These are phyloP conservation scores for Salvator merianae DNA, from an alignment of 2,113 vertebrate genomes.

Conservation along the genomic window DNA sequence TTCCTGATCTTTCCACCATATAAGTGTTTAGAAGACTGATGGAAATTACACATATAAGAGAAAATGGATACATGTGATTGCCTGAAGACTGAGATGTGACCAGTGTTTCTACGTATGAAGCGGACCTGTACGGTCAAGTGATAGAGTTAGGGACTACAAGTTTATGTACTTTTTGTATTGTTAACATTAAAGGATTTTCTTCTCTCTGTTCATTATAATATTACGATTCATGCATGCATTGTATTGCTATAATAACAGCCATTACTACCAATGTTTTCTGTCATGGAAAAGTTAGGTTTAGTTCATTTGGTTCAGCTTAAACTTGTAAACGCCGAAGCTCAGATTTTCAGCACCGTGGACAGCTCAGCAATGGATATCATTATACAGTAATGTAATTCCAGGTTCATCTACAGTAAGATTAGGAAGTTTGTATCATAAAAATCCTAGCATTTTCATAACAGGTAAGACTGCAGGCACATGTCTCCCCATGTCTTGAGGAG, in stretches of 20 bases:
- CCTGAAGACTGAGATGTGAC: background rate
- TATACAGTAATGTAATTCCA: constrained; percentile 6
- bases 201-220: background rate
- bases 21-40: background rate
- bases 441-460: constrained; percentile 29
- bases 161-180: background rate
- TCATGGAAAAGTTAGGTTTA: background rate
- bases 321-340: background rate
- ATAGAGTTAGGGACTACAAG: background rate
- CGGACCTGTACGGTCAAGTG: background rate
- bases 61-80: background rate
- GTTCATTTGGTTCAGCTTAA: background rate
- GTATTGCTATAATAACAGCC: background rate
- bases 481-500: too few relatives aligned
- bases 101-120: background rate
- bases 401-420: background rate
- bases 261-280: background rate
- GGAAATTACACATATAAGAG: background rate
- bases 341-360: constrained; percentile 61
- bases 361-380: constrained; percentile 46
- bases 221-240: too few relatives aligned
- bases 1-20: background rate
- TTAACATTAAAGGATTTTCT: background rate
- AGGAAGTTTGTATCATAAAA: constrained; percentile 40
- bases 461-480: background rate